phyloP scores from a whole-genome alignment of 2,888 invertebrate genomes.

The Bimastos eiseni region DNA sequence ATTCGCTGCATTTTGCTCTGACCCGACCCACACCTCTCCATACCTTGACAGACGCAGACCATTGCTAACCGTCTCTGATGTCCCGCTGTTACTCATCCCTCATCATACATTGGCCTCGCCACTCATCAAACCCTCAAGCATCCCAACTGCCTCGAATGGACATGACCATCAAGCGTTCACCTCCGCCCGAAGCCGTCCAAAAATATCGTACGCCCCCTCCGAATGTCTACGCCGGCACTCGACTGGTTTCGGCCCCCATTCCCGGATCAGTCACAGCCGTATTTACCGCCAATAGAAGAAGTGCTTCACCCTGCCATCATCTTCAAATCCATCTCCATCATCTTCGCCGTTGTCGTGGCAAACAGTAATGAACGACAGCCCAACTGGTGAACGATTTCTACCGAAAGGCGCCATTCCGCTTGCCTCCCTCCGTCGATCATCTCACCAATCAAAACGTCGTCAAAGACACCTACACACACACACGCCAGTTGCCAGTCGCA shows the following conservation, averaged over 20 bases:
- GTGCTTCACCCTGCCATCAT: conserved; percentile 13
- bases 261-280: neutral
- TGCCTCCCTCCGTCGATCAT: neutral
- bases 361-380: neutral
- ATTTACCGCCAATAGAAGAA: neutral
- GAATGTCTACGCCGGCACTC: neutral
- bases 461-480: neutral
- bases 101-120: neutral
- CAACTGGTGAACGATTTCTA: neutral
- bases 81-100: neutral
- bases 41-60: no score
- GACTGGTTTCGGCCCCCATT: neutral
- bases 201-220: neutral
- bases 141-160: neutral
- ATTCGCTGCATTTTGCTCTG: no score
- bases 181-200: neutral
- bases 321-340: neutral
- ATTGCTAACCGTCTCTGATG: no score
- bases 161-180: neutral
- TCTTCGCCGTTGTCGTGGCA: neutral
- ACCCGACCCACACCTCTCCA: no score
- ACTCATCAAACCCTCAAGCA: neutral
- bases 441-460: neutral
- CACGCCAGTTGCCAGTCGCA: neutral
- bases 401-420: neutral